Evolutionary conservation across 2,113 vertebrate genomes (phyloP), one percentile per base, ranked within the genome.

Genomic region (Dolichotis patagonum): DNA sequence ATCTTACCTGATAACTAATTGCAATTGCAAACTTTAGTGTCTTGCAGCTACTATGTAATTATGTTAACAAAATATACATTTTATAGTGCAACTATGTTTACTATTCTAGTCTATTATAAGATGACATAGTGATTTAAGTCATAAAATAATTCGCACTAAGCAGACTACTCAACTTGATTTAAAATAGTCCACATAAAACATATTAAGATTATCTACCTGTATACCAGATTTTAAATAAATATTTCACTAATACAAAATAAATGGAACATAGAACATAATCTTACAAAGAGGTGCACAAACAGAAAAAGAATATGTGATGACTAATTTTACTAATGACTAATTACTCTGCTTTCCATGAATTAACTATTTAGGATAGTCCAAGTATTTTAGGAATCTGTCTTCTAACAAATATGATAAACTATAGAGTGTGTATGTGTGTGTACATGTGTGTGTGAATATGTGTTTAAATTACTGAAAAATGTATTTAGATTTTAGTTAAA

Each of bases 181-280:
- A 86, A 94, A 93, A 86, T 95, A 77, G 5, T 73, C 85, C 24
- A 87, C 85, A 92, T 65, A 89, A 82, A 83, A 32, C 30, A 91
- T 82, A 52, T 5, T n/a, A n/a, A n/a, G n/a, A n/a, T n/a, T 35
- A 28, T 63, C 32, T 86, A 58, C 69, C 73, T 77, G 28, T 35
- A 58, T 63, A 88, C 14, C 22, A 89, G 89, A 0, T 86, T 83
- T 95, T 73, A 92, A 89, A 91, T 81, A 84, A 84, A n/a, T 3
- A 7, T 58, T 91, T 89, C 10, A 78, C 1, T n/a, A 62, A 13
- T 30, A 85, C 41, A 49, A 28, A 35, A 12, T 5, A 30, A 56
- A 65, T 84, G 26, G 5, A 77, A 63, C 35, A 90, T 38, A 46
- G 6, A 30, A 46, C 32, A 71, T 7, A 93, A 49, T 52, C 38